Evolutionary conservation across 2,113 vertebrate species (phyloP), one percentile per base, ranked within the genome.

Genomic region (Nycticebus coucang): DNA sequence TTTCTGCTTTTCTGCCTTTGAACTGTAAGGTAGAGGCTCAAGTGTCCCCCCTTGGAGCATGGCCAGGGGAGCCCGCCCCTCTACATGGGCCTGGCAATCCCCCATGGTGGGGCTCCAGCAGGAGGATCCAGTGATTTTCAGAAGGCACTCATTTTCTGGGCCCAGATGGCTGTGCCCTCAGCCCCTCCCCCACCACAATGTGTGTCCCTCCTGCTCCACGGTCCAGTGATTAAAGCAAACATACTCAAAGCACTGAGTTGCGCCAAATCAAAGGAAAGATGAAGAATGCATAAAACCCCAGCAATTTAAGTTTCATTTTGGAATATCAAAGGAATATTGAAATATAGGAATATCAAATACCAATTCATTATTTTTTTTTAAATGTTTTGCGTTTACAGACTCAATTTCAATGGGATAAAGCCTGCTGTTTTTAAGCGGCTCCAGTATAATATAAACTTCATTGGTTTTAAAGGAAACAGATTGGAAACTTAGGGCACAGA

Each of bases 321-420:
- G 96, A 98, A 98, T 98, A 98, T 98, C 98, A 99, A 99, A 99
- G 98, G 98, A 98, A 98, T 98, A 98, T 98, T 98, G 98, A 97
- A 98, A 98, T 98, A 98, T 94, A 98, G 98, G 97, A 98, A 98
- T 98, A 98, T 98, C 90, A 88, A 98, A 98, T 98, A 98, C 97
- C 98, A 97, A 98, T 98, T 98, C 95, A 87, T 97, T 96, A 97
- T 90, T 98, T 91, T 50, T 50, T 93, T 98, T 97, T 96, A 96
- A 97, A 98, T 98, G 98, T 97, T 98, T 98, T 98, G 97, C 98
- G 98, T 98, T 98, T 98, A 97, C 97, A 95, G 98, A 97, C 97
- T 98, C 97, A 55, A 66, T 98, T 98, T 98, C 98, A 98, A 92
- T 88, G 92, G 95, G 98, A 93, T 94, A 97, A 98, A 98, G 88